These are phyloP conservation scores for Ranitomeya imitator DNA, from an alignment of 2,113 vertebrate species.

Conservation along the genomic window DNA sequence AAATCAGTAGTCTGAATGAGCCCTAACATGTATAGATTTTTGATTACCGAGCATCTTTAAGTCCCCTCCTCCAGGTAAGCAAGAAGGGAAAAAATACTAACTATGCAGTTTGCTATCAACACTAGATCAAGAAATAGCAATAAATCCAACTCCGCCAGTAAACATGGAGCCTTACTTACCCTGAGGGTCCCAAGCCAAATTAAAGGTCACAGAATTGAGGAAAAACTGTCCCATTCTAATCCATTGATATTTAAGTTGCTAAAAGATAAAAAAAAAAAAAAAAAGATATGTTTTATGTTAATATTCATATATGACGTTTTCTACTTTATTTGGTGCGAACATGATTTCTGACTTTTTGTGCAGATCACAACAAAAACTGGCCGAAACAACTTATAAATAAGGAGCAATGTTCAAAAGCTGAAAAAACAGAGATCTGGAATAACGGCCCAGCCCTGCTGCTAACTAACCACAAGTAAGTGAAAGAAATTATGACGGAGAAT, in stretches of 20 bases:
- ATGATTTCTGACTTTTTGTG: no score
- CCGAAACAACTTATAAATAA: no score
- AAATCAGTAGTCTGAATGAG: no score
- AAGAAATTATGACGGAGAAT: no score
- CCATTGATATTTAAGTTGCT: conserved; percentile 97
- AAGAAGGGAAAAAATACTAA: neutral
- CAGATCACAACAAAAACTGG: no score
- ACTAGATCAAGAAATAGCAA: neutral
- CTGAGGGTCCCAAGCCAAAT: conserved; percentile 98
- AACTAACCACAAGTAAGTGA: no score
- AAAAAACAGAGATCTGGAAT: no score
- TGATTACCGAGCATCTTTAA: no score
- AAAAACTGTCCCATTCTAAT: conserved; percentile 98
- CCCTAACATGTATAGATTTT: no score
- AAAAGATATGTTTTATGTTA: neutral
- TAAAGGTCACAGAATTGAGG: conserved; percentile 94
- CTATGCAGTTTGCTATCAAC: no score
- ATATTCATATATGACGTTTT: neutral
- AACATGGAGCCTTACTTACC: conserved; percentile 72
- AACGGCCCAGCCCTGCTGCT: no score
- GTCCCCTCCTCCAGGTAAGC: neutral
- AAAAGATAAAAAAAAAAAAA: conserved; percentile 54
- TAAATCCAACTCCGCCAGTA: neutral
- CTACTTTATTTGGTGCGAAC: neutral
- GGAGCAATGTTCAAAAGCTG: no score